Evolutionary conservation across 2,113 vertebrate genomes (phyloP), one percentile per base, ranked within the genome.

Genomic region (Brachyhypopomus occidentalis): DNA sequence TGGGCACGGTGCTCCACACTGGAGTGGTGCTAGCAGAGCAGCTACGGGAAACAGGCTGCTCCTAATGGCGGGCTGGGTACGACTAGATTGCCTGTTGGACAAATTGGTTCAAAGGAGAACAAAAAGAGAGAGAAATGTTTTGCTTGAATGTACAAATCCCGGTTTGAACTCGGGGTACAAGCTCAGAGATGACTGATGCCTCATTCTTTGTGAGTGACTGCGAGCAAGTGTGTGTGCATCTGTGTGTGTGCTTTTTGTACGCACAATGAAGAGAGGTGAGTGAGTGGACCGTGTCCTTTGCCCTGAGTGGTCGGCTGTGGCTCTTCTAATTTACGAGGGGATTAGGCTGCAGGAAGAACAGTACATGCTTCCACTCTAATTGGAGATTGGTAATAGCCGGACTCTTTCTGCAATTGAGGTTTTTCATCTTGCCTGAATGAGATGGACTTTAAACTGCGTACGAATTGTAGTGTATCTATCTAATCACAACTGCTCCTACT

Each of bases 351-450:
- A 72, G 60, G 67, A 69, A 79, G 84, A 83, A 85, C 77, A 80
- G 83, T 87, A 89, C 84, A 82, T 85, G 85, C 86, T 75, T 82
- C 87, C 67, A 56, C 71, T 69, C 79, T 92, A 92, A 92, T 90
- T 92, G 90, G 88, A 84, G 87, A 79, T 69, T 86, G 88, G 86
- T 91, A 91, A 91, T 91, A 89, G 88, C 86, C 72, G 82, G 78
- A 86, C 81, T 86, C 80, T 45, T 72, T 41, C 30, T 12, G 79
- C 77, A 77, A 72, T 45, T 25, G 60, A 70, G 72, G n/a, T 59
- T 83, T 88, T 88, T 82, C 67, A 84, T 86, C 74, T 66, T 79
- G 36, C 73, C 16, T 9, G 52, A 23, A 66, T 72, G 27, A 55
- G 78, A 77, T 60, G 36, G 73, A 63, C 80, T 77, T 82, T 63